Conservation (phyloP, 2,888 invertebrate species). For the Tetanocera ferruginea region DNA sequence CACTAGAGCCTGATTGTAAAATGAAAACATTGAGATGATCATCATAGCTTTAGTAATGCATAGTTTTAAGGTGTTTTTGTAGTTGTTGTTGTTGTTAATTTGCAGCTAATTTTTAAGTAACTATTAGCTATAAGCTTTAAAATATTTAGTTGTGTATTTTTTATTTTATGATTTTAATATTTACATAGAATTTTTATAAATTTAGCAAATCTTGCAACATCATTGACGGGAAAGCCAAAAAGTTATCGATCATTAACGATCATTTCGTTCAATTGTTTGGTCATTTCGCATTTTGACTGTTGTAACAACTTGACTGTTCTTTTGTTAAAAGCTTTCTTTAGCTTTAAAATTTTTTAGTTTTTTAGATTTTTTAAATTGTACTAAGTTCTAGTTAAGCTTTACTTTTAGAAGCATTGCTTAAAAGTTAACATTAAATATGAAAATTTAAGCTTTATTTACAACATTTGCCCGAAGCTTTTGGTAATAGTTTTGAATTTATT, state of each 20-base stretch:
- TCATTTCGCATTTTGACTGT: too few relatives aligned
- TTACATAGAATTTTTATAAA: conserved; percentile 11
- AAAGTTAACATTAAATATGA: not conserved
- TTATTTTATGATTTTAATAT: not conserved
- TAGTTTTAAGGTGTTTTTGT: not conserved
- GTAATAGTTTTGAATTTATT: not conserved
- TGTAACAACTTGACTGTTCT: too few relatives aligned
- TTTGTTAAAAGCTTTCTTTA: too few relatives aligned
- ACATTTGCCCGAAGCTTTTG: not conserved
- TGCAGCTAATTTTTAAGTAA: conserved; percentile 1
- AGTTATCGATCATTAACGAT: too few relatives aligned
- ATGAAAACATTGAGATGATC: conserved; percentile 26
- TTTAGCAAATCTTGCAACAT: not conserved
- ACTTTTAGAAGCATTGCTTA: not conserved
- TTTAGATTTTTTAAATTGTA: not conserved
- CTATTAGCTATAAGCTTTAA: not conserved
- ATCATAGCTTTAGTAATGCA: conserved; percentile 25
- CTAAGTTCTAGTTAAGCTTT: not conserved
- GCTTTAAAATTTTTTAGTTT: too few relatives aligned
- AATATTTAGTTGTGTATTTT: not conserved
- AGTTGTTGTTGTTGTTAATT: not conserved
- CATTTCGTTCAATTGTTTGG: too few relatives aligned
- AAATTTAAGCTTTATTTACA: not conserved
- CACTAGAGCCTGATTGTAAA: not conserved
- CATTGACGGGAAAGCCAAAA: not conserved